Conservation (phyloP, 2,797 vertebrate genomes). For the Fratercula arctica region DNA sequence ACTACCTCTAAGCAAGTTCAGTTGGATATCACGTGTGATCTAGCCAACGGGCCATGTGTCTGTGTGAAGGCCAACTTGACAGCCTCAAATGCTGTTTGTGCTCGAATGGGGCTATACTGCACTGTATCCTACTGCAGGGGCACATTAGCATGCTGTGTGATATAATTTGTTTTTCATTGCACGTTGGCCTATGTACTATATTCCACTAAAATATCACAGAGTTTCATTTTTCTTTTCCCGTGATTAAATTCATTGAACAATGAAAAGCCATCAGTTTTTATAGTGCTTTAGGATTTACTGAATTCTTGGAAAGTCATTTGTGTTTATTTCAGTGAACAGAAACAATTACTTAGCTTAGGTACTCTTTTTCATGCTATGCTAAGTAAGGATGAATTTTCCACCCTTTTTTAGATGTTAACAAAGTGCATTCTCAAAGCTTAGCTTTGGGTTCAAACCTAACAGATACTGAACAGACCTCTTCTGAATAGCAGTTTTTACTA, state of each 20-base stretch:
- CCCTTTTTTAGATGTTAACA: background rate
- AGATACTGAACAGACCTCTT: background rate
- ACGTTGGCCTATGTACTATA: background rate
- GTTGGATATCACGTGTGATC: background rate
- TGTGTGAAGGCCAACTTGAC: background rate
- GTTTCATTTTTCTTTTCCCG: background rate
- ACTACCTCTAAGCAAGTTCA: background rate
- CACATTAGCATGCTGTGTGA: background rate
- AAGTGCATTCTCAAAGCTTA: background rate
- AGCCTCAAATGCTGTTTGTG: background rate
- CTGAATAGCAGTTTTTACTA: background rate
- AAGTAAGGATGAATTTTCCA: background rate
- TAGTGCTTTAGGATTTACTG: background rate
- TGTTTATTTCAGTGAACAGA: background rate
- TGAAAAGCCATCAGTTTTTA: background rate
- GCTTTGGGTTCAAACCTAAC: background rate
- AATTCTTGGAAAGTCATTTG: background rate
- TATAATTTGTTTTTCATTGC: background rate
- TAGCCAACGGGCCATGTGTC: background rate
- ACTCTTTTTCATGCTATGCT: background rate
- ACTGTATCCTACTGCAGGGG: background rate
- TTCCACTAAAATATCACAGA: background rate
- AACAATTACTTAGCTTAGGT: background rate
- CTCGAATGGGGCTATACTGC: background rate
- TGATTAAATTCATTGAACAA: background rate